Base-by-base conservation (phyloP, 2,888 invertebrate genomes). In the Neoscelio sp. region DNA sequence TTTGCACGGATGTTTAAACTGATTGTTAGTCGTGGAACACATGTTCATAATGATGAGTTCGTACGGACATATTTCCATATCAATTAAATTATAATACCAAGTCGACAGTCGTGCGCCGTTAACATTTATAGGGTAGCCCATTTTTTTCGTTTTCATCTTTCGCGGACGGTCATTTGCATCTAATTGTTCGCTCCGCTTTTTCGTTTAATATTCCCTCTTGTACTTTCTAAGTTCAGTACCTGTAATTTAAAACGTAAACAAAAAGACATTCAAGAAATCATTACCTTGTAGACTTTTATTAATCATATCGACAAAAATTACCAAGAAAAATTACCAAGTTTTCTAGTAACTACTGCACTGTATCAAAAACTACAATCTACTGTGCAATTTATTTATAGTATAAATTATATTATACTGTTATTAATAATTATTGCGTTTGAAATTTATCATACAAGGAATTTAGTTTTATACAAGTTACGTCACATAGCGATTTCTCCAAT, bases 61-160 rank as follows among this genome's bases (percentile, higher is more conserved):
- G 18, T 23, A 7, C 30, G 33, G 35, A 48, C 30, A 58, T n/a
- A 64, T 71, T 62, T 62, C 44, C 71, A 35, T 35, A 60, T 30
- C 70, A 70, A 60, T 70, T 58, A 70, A 58, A 70, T 70, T 48
- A 50, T 42, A 70, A 70, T 70, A 8, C 50, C 33, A 40, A 38
- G 0, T 13, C 12, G n/a, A 33, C 15, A 15, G 38, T 42, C 50
- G 48, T n/a, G 56, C 13, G 44, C 28, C 54, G 42, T 17, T 42
- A 40, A 6, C 62, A 38, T 17, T 38, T 18, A 20, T 38, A 23
- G 20, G n/a, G 8, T 12, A 8, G 12, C 10, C 38, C 23, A 56
- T 68, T 58, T 56, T 56, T 23, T 33, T 68, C 40, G 13, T 13
- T 26, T 23, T 28, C 38, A 20, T 28, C 42, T 13, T 12, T 23